Base-by-base conservation (phyloP, 1,140 invertebrate species). In the Drosophila micromelanica region DNA sequence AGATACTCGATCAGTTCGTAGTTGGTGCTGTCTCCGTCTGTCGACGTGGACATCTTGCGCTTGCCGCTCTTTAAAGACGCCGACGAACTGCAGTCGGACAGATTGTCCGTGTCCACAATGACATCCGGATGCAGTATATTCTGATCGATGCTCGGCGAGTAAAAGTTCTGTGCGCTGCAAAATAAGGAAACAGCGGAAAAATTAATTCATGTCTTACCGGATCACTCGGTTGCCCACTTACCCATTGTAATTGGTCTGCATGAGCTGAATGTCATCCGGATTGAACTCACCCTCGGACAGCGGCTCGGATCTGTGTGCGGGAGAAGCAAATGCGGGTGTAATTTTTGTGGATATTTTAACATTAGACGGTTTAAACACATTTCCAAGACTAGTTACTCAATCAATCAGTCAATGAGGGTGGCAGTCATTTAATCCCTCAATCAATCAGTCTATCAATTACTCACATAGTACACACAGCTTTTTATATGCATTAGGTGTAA, bases 211-310 rank as follows among this genome's bases (percentile, higher is more conserved):
- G 0, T 9, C 40, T 13, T 9, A 0, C n/a, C 20, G 5, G 0
- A 0, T 5, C 8, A 7, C 17, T 30, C 2, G 13, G 9, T 3
- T 17, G 4, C 3, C 1, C 8, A 77, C 90, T 74, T 51, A 91
- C 90, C 90, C 90, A 80, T 91, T 91, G 60, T 91, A 91, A 48
- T 91, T 91, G 13, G 87, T 90, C 46, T 89, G 90, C 84, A 91
- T 91, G 7, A 91, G 49, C 30, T 91, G 90, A 49, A 91, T 91
- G 55, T 91, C 90, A 59, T 91, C 90, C 17, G 90, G 90, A 63
- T 91, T 91, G 49, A 91, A 91, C 57, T 91, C 90, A 5, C 90
- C 90, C 38, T 91, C 90, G 0, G 90, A 91, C 6, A 91, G 76
- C 20, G 90, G 90, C 37, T 91, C 90, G 6, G 90, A 91, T 72